Evolutionary conservation across 2,888 invertebrate genomes (phyloP), one percentile per base, ranked within the genome.

Genomic region (Drosophila meridionalis): DNA sequence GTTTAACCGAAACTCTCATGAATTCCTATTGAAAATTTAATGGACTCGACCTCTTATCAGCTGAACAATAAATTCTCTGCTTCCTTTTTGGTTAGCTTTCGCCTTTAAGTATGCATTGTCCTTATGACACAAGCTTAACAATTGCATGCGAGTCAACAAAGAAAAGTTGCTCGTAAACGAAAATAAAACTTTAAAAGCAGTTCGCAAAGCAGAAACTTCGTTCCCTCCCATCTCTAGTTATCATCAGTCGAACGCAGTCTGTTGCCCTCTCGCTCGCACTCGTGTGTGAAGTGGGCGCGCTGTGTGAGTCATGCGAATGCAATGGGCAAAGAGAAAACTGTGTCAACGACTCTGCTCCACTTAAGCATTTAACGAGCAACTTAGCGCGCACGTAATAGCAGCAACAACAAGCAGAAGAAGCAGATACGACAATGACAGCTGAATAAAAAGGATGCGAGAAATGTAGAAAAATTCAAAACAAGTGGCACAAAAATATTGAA

Each of bases 281-380:
- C 50, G 50, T 50, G 50, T n/a, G 48, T n/a, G 47, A 45, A 12
- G 47, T 47, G 47, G 14, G 4, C 28, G 20, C 20, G 26, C 40
- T 64, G 70, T 76, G 57, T 83, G 76, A 85, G 80, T 83, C 83
- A 82, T 82, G 68, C 50, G 67, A 79, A 65, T 81, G 82, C 80
- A 83, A 70, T 78, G 64, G 75, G 28, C 58, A 58, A 65, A 62
- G 68, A 79, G 66, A 83, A 84, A 89, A 84, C 67, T 89, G 90
- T 89, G 89, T 90, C 89, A 89, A 89, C 84, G 89, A 89, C 87
- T 89, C 87, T 90, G 89, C 90, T 89, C 89, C 84, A 89, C 82
- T 89, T 89, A 88, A 82, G 80, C 87, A 82, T 87, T 89, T 87
- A 84, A 84, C 86, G 86, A 83, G 86, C 81, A 83, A 80, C 77